Percentiles rank a stretch among this genome's conserved stretches.
phyloP scores from a whole-genome alignment of 2,113 vertebrate genomes.

The Parus major region DNA sequence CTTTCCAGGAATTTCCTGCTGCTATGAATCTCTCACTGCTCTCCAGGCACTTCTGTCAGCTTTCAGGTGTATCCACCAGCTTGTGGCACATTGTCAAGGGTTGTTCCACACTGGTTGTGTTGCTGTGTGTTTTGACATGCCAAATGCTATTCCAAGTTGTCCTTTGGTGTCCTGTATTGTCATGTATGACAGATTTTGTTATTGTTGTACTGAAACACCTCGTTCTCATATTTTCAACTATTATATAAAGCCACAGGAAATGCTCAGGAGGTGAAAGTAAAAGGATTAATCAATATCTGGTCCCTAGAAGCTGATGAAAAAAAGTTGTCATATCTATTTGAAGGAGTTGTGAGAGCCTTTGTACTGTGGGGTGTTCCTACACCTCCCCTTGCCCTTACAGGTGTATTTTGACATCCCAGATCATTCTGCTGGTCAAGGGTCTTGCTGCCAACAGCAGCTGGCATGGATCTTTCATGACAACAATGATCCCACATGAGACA shows the following conservation, averaged over 20 bases:
- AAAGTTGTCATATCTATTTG: not conserved
- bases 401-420: not conserved
- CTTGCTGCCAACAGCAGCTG: not conserved
- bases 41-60: not conserved
- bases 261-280: not conserved
- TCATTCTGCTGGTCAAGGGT: not conserved
- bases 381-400: not conserved
- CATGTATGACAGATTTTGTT: not conserved
- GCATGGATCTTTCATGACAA: not conserved
- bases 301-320: not conserved
- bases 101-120: not conserved
- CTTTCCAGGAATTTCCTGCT: not conserved
- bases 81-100: not conserved
- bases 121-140: fast-evolving
- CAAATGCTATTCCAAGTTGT: not conserved
- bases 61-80: not conserved
- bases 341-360: not conserved
- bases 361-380: not conserved
- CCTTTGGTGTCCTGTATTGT: not conserved
- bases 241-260: not conserved
- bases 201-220: not conserved
- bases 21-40: not conserved
- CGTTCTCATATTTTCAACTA: not conserved
- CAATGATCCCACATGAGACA: fast-evolving
- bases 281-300: not conserved